Conservation (phyloP, 2,113 vertebrate species). For the Vireo altiloquus region DNA sequence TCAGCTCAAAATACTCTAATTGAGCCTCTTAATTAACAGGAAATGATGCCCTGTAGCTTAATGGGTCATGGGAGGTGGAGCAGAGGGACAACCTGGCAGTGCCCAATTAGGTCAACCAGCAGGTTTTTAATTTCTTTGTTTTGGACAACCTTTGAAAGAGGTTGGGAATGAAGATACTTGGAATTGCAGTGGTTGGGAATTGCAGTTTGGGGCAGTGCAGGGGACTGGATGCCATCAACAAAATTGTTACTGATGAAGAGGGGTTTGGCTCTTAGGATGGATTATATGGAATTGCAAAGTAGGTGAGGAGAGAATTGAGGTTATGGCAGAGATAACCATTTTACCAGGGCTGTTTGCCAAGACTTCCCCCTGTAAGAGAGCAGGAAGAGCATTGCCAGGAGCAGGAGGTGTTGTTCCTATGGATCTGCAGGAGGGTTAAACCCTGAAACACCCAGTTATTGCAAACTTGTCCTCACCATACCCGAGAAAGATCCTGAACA, state of each 20-base stretch:
- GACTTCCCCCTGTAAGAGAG: too few relatives aligned
- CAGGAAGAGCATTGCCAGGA: background rate
- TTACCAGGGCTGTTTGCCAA: background rate
- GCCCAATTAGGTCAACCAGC: constrained; percentile 10
- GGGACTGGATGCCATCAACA: background rate
- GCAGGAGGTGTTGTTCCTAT: background rate
- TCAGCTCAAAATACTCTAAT: background rate
- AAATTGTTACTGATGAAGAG: background rate
- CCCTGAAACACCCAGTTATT: background rate
- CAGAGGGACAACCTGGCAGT: background rate
- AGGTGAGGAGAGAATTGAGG: background rate
- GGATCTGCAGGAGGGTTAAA: background rate
- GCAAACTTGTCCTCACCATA: background rate
- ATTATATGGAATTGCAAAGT: background rate
- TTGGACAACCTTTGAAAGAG: background rate
- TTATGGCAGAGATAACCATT: background rate
- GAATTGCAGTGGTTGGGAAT: background rate
- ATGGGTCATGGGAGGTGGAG: background rate
- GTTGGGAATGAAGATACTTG: background rate
- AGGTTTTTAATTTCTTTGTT: background rate
- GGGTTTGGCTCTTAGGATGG: background rate
- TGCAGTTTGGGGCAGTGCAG: background rate
- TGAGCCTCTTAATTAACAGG: background rate
- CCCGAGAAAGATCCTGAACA: background rate
- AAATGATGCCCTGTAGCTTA: background rate